Base-by-base conservation (phyloP, 1,140 invertebrate species). In the Cydia amplana region DNA sequence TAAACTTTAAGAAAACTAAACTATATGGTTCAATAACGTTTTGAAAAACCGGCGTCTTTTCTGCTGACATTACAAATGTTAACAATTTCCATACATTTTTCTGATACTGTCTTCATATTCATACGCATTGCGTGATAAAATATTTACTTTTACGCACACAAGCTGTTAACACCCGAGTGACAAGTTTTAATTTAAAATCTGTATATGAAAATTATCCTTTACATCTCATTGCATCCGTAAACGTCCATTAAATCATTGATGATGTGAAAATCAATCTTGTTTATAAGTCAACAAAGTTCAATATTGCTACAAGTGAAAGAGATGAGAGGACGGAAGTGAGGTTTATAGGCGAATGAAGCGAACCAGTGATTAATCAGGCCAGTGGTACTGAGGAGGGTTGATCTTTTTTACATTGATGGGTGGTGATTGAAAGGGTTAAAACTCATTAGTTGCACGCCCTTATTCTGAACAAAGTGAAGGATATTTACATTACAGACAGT, bases 331-430 rank as follows among this genome's bases (percentile, higher is more conserved):
- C 51, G n/a, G 55, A 60, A 60, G 55, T 18, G 51, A 55, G 51
- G 18, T 60, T 60, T 60, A 60, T 36, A 36, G 32, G 32, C 65
- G 65, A 18, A 70, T 70, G 32, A 70, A 70, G 16, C 65, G 32
- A 43, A 78, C 74, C 81, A 78, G 84, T 83, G 84, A 88, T 90
- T 88, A 89, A 89, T 90, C 87, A 88, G 81, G 80, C 75, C 80
- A 82, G 85, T 83, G 79, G 65, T 79, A 77, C 77, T 79, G 74
- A 77, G 75, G 83, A 87, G 87, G 85, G 85, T 85, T 84, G 84
- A 83, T 85, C 83, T 86, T 90, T 87, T 89, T 89, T 85, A 81
- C 77, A 80, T 78, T 80, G 78, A 78, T 75, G 82, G 83, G 82
- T 77, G 67, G 77, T 80, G 81, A 83, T 83, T 85, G 85, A 89